phyloP scores from a whole-genome alignment of 92 coral and sea anemone species.

The Plumapathes pennacea region DNA sequence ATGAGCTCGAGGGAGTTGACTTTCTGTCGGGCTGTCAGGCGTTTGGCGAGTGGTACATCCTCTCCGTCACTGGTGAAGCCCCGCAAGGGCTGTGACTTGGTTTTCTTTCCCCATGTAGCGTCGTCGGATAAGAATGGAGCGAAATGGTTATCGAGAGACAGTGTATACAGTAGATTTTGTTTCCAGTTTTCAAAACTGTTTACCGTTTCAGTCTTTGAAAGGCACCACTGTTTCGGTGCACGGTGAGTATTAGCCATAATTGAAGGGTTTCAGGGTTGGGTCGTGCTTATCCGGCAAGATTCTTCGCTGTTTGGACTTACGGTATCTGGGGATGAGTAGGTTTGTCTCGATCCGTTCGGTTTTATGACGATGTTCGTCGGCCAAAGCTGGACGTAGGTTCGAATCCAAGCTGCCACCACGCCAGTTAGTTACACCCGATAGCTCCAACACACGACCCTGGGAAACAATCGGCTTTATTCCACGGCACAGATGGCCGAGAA shows the following conservation, averaged over 20 bases:
- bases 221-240: constrained; percentile 55
- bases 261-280: too few relatives aligned
- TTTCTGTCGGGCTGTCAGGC: constrained; percentile 59
- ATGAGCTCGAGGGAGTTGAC: constrained; percentile 41
- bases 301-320: too few relatives aligned
- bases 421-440: too few relatives aligned
- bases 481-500: too few relatives aligned
- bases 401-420: too few relatives aligned
- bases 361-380: too few relatives aligned
- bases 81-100: constrained; percentile 36
- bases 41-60: constrained; percentile 27
- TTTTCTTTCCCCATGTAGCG: constrained; percentile 34
- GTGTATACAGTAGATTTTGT: constrained; percentile 54
- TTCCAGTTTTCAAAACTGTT: constrained; percentile 57
- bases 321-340: too few relatives aligned
- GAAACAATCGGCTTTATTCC: too few relatives aligned
- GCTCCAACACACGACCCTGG: too few relatives aligned
- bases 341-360: too few relatives aligned
- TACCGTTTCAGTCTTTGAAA: constrained; percentile 35
- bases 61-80: constrained; percentile 42
- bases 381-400: too few relatives aligned
- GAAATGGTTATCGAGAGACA: constrained; percentile 53
- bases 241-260: constrained; percentile 41
- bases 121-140: constrained; percentile 48
- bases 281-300: too few relatives aligned